phyloP scores from a whole-genome alignment of 2,113 vertebrate genomes.

The Cyphotilapia sp. region DNA sequence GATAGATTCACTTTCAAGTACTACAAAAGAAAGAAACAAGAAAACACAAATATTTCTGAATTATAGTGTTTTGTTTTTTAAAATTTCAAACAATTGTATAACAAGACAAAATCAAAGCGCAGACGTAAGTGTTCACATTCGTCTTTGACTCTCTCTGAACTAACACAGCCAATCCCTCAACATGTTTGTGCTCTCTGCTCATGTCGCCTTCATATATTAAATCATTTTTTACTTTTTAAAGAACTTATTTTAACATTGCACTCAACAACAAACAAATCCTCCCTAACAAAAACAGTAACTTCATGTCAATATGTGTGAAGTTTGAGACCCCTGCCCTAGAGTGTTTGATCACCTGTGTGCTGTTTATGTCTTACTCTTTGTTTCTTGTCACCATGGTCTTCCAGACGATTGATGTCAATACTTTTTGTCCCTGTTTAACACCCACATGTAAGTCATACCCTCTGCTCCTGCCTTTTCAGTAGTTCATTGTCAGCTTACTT shows the following conservation, averaged over 20 bases:
- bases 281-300: rapidly evolving
- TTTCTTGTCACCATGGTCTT: neutral
- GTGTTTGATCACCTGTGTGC: neutral
- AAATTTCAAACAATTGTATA: neutral
- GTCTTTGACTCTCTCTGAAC: neutral
- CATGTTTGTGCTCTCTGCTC: neutral
- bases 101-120: neutral
- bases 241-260: neutral
- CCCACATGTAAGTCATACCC: neutral
- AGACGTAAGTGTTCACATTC: neutral
- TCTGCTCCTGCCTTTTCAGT: neutral
- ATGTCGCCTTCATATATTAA: neutral
- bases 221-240: neutral
- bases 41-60: neutral
- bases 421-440: neutral
- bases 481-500: neutral
- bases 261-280: neutral
- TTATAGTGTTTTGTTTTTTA: neutral
- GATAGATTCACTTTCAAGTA: neutral
- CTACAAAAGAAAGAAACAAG: neutral
- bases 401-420: neutral
- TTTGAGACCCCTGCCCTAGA: rapidly evolving
- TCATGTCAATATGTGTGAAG: rapidly evolving
- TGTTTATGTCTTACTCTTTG: rapidly evolving
- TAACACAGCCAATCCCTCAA: rapidly evolving